Conservation (phyloP, 2,797 vertebrate genomes). For the Gymnopithys bicolor region DNA sequence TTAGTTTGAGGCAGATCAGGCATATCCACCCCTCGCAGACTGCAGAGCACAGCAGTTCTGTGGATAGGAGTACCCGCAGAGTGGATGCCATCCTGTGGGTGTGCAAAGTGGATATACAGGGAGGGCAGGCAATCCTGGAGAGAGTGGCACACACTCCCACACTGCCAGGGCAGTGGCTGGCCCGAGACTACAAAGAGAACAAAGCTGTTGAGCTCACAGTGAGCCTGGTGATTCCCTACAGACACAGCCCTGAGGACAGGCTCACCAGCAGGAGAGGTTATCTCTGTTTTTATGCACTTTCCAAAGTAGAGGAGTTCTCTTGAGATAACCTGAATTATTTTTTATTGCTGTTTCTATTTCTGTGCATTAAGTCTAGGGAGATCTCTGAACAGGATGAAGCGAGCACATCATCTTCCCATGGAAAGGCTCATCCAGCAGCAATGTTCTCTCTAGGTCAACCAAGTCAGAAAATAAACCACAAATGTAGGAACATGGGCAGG, state of each 20-base stretch:
- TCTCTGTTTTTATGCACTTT: not conserved
- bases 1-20: conserved; percentile 53
- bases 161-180: not conserved
- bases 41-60: conserved; percentile 35
- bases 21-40: not conserved
- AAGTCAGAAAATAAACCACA: not conserved
- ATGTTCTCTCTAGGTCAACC: not conserved
- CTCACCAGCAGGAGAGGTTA: not conserved
- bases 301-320: not conserved
- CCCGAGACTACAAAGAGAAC: not conserved
- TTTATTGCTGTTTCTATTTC: not conserved
- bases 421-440: not conserved
- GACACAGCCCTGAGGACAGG: not conserved
- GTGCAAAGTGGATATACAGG: not conserved
- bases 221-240: not conserved
- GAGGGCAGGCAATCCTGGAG: not conserved
- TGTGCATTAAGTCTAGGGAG: not conserved
- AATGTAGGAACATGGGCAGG: not conserved
- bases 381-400: not conserved
- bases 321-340: not conserved
- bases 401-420: not conserved
- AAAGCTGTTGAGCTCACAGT: not conserved
- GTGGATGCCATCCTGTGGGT: conserved; percentile 11
- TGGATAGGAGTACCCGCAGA: not conserved
- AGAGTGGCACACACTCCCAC: rapidly evolving